These are phyloP conservation scores for Lycia hirtaria DNA, from an alignment of 2,888 invertebrate species.

Conservation along the genomic window DNA sequence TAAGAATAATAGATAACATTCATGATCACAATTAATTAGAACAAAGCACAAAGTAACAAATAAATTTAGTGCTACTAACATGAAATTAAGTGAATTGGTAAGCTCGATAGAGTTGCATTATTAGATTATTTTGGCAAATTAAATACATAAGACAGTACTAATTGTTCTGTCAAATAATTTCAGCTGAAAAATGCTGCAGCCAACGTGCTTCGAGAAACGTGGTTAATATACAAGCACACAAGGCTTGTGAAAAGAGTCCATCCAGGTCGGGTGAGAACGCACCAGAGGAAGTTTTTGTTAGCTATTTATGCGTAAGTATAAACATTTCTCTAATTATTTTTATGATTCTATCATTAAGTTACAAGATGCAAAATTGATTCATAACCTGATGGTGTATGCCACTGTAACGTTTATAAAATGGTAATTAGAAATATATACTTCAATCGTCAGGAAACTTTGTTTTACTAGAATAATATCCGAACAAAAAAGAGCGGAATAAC, in stretches of 20 bases:
- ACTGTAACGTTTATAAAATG: too few species aligned
- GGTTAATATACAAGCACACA: constrained; percentile 99
- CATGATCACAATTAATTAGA: constrained; percentile 6
- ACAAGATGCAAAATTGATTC: too few species aligned
- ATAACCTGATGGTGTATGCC: too few species aligned
- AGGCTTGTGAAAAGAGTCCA: constrained; percentile 98
- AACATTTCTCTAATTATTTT: neutral
- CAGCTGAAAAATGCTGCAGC: constrained; percentile 99
- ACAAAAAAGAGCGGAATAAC: too few species aligned
- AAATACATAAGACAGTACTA: neutral
- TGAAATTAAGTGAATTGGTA: too few species aligned
- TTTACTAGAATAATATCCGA: too few species aligned
- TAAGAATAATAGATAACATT: constrained; percentile 1
- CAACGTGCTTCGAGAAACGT: constrained; percentile 99
- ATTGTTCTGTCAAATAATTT: constrained; percentile 51
- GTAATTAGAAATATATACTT: too few species aligned
- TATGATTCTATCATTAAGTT: too few species aligned
- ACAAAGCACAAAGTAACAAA: neutral
- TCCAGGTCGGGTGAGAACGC: constrained; percentile 97
- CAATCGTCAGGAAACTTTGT: too few species aligned
- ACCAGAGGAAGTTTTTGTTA: constrained; percentile 99
- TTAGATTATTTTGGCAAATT: neutral
- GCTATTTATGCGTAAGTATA: constrained; percentile 98
- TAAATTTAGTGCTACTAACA: constrained; percentile 2
- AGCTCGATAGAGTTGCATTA: constrained; percentile 22